Evolutionary conservation across 2,888 invertebrate genomes (phyloP).

Genomic region (Agrochola litura): DNA sequence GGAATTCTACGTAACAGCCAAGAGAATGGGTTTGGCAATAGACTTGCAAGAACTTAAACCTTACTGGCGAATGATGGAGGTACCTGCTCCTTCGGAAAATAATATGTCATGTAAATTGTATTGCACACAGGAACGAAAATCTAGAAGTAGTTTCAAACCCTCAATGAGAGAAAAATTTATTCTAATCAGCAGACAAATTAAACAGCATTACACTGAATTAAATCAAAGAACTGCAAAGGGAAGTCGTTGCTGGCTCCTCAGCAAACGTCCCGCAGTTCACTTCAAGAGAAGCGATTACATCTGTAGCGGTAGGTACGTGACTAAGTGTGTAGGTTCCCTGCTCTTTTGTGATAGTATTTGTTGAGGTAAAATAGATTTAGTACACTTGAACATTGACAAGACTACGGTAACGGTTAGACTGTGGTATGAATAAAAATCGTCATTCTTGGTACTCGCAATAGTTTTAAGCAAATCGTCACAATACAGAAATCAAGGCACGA

Average conservation of each 20-base stretch:
- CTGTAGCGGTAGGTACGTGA: slow-evolving; percentile 30
- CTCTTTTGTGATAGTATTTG: slow-evolving; percentile 22
- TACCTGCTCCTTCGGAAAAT: not conserved
- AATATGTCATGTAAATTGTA: not conserved
- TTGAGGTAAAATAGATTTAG: slow-evolving; percentile 10
- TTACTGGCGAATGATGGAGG: not conserved
- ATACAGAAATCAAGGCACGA: too few species aligned
- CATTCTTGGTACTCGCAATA: too few species aligned
- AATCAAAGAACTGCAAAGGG: slow-evolving; percentile 14
- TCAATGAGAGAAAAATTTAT: not conserved
- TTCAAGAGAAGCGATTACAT: slow-evolving; percentile 29
- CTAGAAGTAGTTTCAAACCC: too few species aligned
- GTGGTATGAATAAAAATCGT: too few species aligned
- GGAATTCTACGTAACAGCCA: not conserved
- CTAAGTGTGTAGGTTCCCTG: not conserved
- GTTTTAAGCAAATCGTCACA: too few species aligned
- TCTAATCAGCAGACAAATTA: not conserved
- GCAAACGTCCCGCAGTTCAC: slow-evolving; percentile 12
- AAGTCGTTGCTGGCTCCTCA: slow-evolving; percentile 1
- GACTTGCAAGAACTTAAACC: too few species aligned
- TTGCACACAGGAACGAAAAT: not conserved
- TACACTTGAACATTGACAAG: not conserved
- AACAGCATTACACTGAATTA: not conserved
- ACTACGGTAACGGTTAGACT: not conserved
- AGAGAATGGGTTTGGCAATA: too few species aligned